Evolutionary conservation across 2,888 invertebrate species (phyloP).

Genomic region (Protodeltote pygarga): DNA sequence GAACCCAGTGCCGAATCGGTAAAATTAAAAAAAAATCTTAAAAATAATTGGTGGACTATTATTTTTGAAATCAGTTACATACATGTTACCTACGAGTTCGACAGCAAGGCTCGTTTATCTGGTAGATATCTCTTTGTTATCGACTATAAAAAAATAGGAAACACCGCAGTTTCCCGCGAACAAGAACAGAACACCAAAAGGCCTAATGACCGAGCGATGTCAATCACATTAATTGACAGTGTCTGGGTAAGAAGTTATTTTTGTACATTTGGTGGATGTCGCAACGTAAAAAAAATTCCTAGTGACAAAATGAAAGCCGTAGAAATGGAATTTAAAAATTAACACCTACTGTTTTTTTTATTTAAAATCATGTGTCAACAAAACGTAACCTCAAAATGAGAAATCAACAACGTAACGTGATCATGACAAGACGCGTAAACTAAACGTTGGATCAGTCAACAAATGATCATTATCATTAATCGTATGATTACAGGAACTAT

Average conservation of each 20-base stretch:
- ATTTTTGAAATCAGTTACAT: conserved; percentile 24
- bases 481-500: conserved; percentile 40
- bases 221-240: conserved; percentile 85
- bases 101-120: conserved; percentile 7
- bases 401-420: conserved; percentile 81
- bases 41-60: conserved; percentile 39
- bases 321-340: conserved; percentile 8
- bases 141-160: conserved; percentile 56
- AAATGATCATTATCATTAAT: conserved; percentile 49
- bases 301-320: conserved; percentile 10
- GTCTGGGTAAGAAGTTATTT: conserved; percentile 60
- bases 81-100: too few relatives aligned
- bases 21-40: neutral
- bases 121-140: conserved; percentile 41
- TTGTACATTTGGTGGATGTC: conserved; percentile 44
- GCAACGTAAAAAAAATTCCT: conserved; percentile 37
- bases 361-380: conserved; percentile 72
- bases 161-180: conserved; percentile 52
- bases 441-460: conserved; percentile 43
- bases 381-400: conserved; percentile 81
- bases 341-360: conserved; percentile 15
- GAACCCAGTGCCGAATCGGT: neutral
- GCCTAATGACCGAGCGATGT: conserved; percentile 81
- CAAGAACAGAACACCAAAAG: conserved; percentile 47
- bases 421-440: conserved; percentile 62